phyloP scores from a whole-genome alignment of 2,113 vertebrate genomes.

The Dermatemys mawii region DNA sequence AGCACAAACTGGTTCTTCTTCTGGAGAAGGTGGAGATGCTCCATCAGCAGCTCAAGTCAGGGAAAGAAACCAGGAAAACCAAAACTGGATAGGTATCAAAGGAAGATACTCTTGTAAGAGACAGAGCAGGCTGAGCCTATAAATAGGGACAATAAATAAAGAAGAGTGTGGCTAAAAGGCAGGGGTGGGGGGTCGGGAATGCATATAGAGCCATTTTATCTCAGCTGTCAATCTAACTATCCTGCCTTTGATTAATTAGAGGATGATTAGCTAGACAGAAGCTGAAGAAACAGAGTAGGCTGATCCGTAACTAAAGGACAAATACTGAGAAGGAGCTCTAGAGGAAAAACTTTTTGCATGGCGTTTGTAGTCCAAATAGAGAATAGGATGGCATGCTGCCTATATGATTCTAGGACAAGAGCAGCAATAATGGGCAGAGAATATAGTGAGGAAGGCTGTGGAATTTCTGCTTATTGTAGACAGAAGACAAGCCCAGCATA shows the following conservation, averaged over 20 bases:
- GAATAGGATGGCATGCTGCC: neutral
- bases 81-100: neutral
- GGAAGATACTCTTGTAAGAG: neutral
- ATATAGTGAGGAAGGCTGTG: neutral
- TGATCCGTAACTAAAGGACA: neutral
- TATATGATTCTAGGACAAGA: neutral
- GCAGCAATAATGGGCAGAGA: neutral
- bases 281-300: neutral
- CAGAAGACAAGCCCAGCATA: neutral
- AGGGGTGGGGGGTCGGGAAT: fast-evolving
- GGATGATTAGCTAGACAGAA: neutral
- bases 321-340: neutral
- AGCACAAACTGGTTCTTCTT: neutral
- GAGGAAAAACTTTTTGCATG: neutral
- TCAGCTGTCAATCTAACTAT: neutral
- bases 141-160: neutral
- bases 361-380: neutral
- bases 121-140: neutral
- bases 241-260: neutral
- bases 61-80: neutral
- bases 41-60: neutral
- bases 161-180: fast-evolving
- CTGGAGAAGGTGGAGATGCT: neutral
- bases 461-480: neutral
- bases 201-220: fast-evolving